Base-by-base conservation (phyloP, 2,797 vertebrate species). In the Eurystomus glaucurus region DNA sequence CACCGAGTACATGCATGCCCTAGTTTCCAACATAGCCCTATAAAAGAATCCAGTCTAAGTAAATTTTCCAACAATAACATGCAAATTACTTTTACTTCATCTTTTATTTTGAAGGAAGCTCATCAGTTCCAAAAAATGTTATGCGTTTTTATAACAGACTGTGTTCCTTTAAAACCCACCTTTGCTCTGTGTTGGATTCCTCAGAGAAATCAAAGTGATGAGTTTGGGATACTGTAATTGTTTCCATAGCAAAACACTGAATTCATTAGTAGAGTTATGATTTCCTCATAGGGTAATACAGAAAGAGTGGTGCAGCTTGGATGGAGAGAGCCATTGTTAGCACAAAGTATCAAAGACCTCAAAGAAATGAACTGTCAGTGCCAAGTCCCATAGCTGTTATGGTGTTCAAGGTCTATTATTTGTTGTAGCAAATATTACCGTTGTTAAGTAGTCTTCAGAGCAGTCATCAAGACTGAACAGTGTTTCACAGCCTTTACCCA, bases 31-130 rank as follows among this genome's bases (percentile, higher is more conserved):
- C 2, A 6, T 46, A 61, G 22, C 41, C n/a, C 14, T 8, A 43
- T 68, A 51, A 52, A 90, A 93, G 37, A 78, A 88, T 91, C 48
- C 45, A 80, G 18, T 0, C 50, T 71, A 57, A 37, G 29, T 83
- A 84, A 71, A 61, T 90, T 83, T 87, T 78, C 52, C 82, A 93
- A 45, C 45, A 91, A 71, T 46, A 93, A 41, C 22, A 83, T 65
- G 64, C 69, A 83, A 37, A 80, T 93, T 93, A 45, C 25, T 68
- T 91, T 48, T 37, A 62, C 29, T 94, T 92, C 11, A 31, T 84
- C 46, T 92, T 89, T 61, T 83, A 29, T 94, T 96, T 66, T 89
- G 14, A 79, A 87, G 57, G 60, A 85, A 80, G 75, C 29, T 93
- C 58, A 79, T 68, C 72, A 51, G 54, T 94, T 95, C 43, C 61